Conservation (phyloP, 2,113 vertebrate species). For the Callionymus lyra region DNA sequence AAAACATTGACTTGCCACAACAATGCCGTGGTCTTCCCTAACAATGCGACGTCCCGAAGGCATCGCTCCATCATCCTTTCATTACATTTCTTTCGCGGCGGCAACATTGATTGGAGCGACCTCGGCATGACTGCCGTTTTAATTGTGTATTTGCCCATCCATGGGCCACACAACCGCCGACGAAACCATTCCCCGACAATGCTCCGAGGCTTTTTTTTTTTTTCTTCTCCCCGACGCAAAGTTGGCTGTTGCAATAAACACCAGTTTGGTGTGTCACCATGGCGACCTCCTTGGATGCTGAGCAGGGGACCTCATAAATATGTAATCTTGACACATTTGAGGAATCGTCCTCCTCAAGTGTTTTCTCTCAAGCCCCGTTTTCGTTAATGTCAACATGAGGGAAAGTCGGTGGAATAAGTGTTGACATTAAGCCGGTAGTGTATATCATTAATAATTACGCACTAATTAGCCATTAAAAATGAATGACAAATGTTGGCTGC, state of each 20-base stretch:
- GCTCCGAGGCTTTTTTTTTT: slow-evolving; percentile 50
- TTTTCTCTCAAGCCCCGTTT: slow-evolving; percentile 58
- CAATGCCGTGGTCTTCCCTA: slow-evolving; percentile 28
- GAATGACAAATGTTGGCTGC: slow-evolving; percentile 6
- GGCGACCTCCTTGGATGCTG: slow-evolving; percentile 60
- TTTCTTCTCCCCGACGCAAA: slow-evolving; percentile 51
- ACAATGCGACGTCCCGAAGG: slow-evolving; percentile 51
- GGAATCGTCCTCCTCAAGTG: slow-evolving; percentile 59
- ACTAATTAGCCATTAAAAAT: slow-evolving; percentile 36
- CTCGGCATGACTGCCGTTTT: slow-evolving; percentile 56
- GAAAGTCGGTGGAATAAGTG: slow-evolving; percentile 58
- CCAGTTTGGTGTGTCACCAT: slow-evolving; percentile 56
- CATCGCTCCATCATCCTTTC: slow-evolving; percentile 55
- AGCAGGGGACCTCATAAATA: slow-evolving; percentile 66
- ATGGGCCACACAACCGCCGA: slow-evolving; percentile 33
- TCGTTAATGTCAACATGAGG: slow-evolving; percentile 68
- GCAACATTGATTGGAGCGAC: slow-evolving; percentile 51
- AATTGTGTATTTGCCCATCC: slow-evolving; percentile 58
- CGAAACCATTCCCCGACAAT: slow-evolving; percentile 49
- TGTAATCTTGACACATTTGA: slow-evolving; percentile 66
- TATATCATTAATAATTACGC: slow-evolving; percentile 59
- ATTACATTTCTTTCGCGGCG: slow-evolving; percentile 52
- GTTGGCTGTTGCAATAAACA: slow-evolving; percentile 64
- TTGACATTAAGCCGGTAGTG: slow-evolving; percentile 53
- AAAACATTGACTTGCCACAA: slow-evolving; percentile 45